Conservation (phyloP, 1,140 invertebrate genomes). For the Drosophila littoralis region DNA sequence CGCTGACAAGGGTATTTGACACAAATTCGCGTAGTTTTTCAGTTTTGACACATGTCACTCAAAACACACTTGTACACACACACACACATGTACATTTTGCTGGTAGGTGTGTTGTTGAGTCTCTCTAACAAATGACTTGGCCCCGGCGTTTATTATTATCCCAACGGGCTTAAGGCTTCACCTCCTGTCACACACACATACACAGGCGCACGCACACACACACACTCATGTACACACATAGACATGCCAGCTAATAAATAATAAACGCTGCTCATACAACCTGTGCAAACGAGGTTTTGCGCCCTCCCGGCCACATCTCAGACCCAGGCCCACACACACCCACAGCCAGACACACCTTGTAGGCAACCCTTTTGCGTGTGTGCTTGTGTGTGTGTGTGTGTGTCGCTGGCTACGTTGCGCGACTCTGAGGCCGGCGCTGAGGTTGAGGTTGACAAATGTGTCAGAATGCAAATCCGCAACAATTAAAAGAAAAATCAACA, state of each 20-base stretch:
- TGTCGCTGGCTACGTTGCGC: constrained; percentile 37
- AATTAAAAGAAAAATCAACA: constrained; percentile 84
- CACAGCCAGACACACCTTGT: constrained; percentile 10
- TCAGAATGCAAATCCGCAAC: constrained; percentile 84
- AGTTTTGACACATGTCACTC: constrained; percentile 82
- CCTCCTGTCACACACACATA: constrained; percentile 51
- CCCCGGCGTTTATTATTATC: constrained; percentile 76
- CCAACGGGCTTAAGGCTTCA: constrained; percentile 65
- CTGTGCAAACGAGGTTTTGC: constrained; percentile 46
- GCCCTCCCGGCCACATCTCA: constrained; percentile 28
- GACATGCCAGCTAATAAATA: constrained; percentile 72
- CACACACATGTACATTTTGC: constrained; percentile 18
- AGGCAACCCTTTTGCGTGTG: constrained; percentile 42
- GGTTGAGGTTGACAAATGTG: constrained; percentile 84
- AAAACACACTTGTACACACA: constrained; percentile 42
- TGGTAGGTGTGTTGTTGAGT: constrained; percentile 46
- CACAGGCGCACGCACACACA: constrained; percentile 8
- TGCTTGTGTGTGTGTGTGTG: constrained; percentile 19
- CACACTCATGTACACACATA: background rate
- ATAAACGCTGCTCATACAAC: constrained; percentile 63
- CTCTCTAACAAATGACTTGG: constrained; percentile 71
- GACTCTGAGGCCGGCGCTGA: constrained; percentile 59
- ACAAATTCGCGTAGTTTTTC: constrained; percentile 82
- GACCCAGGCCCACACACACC: background rate
- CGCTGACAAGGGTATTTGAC: constrained; percentile 81